Evolutionary conservation across 2,888 invertebrate species (phyloP).

Genomic region (Dyspetes luteomarginatus): DNA sequence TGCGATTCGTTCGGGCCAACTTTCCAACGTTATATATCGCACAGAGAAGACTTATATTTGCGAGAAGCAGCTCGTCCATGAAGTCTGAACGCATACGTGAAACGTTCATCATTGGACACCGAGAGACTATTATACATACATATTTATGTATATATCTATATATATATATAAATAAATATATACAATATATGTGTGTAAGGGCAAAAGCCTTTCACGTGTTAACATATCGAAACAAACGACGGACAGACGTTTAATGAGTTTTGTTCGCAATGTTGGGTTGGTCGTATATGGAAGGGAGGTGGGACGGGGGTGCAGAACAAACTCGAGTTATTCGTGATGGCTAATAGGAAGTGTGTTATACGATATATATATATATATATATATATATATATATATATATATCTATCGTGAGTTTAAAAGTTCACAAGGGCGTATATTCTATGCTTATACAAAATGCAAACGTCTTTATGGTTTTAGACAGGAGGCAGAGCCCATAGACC

Average conservation of each 20-base stretch:
- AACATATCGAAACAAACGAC: slow-evolving; percentile 80
- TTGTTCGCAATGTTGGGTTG: slow-evolving; percentile 71
- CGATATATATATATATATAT: slow-evolving; percentile 4
- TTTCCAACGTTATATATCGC: slow-evolving; percentile 59
- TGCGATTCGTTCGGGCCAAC: slow-evolving; percentile 56
- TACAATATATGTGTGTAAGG: too few relatives aligned
- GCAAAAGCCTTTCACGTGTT: slow-evolving; percentile 58
- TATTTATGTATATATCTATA: too few relatives aligned
- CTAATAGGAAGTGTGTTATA: slow-evolving; percentile 69
- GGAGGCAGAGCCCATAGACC: too few relatives aligned
- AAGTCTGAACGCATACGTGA: slow-evolving; percentile 63
- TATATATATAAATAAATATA: too few relatives aligned
- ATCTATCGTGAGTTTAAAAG: too few relatives aligned
- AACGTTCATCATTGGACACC: slow-evolving; percentile 57
- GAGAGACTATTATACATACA: slow-evolving; percentile 30
- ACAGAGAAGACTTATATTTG: slow-evolving; percentile 30
- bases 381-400: slow-evolving; percentile 27
- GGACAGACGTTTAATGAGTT: slow-evolving; percentile 83
- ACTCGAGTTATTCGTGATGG: slow-evolving; percentile 73
- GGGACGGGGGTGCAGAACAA: slow-evolving; percentile 10
- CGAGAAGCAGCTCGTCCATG: slow-evolving; percentile 61
- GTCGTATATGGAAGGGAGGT: slow-evolving; percentile 58
- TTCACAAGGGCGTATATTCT: too few relatives aligned
- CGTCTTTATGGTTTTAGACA: too few relatives aligned
- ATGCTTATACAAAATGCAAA: too few relatives aligned